Evolutionary conservation across 1,140 invertebrate genomes (phyloP).

Genomic region (Diachasma alloeum): DNA sequence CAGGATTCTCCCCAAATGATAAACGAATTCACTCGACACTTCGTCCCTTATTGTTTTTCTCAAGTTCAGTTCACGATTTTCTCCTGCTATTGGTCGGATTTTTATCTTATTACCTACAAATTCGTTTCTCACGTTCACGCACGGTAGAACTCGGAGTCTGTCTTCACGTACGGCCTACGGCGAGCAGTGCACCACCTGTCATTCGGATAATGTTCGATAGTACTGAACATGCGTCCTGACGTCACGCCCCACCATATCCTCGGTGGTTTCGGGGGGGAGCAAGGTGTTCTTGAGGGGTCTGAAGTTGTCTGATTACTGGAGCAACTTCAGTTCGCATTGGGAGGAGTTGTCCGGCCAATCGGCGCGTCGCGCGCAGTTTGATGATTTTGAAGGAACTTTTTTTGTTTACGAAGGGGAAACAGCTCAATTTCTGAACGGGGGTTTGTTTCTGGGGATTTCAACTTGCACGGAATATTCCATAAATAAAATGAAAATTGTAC

Average conservation of each 20-base stretch:
- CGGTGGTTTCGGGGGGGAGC: neutral
- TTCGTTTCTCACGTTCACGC: no score
- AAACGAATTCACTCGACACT: no score
- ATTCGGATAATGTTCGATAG: conserved; percentile 59
- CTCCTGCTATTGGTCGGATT: neutral
- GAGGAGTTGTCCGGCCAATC: no score
- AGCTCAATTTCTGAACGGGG: no score
- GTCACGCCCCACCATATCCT: conserved; percentile 35
- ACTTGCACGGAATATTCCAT: no score
- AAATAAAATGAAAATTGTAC: no score
- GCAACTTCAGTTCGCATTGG: no score
- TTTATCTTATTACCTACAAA: neutral
- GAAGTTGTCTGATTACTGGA: neutral
- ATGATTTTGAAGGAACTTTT: no score
- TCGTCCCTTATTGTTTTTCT: neutral
- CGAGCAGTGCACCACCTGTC: conserved; percentile 56
- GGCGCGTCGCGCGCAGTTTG: no score
- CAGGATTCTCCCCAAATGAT: no score
- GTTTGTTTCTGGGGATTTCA: no score
- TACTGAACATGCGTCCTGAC: conserved; percentile 59
- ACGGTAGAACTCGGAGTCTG: neutral
- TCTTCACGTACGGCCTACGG: conserved; percentile 9
- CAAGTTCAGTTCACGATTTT: neutral
- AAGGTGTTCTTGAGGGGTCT: neutral
- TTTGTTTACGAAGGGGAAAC: no score